These are phyloP conservation scores for Helobdella robusta DNA, from an alignment of 2,888 invertebrate species.

Conservation along the genomic window DNA sequence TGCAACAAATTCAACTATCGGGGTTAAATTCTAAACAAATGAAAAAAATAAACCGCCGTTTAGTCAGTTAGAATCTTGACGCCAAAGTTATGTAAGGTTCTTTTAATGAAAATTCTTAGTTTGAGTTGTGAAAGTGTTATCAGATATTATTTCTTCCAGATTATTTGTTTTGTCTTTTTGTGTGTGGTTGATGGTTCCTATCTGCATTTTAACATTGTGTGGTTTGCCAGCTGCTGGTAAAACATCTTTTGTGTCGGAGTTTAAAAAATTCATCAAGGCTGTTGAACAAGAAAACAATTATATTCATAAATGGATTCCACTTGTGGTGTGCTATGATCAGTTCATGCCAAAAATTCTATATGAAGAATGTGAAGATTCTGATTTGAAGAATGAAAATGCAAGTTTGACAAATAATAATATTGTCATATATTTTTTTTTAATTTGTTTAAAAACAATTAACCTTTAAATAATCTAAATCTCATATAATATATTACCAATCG, in stretches of 20 bases:
- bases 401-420: background rate
- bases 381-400: too few relatives aligned
- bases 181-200: too few relatives aligned
- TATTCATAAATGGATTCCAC: background rate
- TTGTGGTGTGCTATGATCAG: constrained; percentile 16
- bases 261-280: background rate
- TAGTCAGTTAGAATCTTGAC: too few relatives aligned
- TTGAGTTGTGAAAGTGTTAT: too few relatives aligned
- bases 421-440: background rate
- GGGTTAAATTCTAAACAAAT: too few relatives aligned
- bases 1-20: too few relatives aligned
- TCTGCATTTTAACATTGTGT: constrained; percentile 9
- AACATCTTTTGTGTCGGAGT: constrained; percentile 16
- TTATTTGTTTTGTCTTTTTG: too few relatives aligned
- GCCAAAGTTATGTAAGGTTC: too few relatives aligned
- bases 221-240: constrained; percentile 19
- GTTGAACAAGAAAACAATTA: background rate
- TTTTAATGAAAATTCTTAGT: too few relatives aligned
- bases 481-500: background rate
- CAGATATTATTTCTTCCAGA: too few relatives aligned
- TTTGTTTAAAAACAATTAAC: background rate
- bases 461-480: background rate
- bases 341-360: background rate
- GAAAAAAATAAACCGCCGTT: too few relatives aligned
- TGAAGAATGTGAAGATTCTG: background rate